Evolutionary conservation across 2,113 vertebrate genomes (phyloP).

Genomic region (Gopherus flavomarginatus): DNA sequence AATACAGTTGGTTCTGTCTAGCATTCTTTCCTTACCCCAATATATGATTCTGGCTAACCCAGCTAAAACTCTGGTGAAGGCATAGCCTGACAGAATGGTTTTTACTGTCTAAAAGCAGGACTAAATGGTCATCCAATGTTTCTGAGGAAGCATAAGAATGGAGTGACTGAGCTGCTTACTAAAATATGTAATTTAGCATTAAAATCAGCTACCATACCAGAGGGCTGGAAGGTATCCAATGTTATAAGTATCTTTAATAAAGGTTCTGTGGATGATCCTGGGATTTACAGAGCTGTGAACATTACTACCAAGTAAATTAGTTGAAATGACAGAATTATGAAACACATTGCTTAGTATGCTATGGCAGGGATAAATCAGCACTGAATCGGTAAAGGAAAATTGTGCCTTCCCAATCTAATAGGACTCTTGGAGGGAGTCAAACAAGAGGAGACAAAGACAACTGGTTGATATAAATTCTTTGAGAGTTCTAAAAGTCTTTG

Average conservation of each 20-base stretch:
- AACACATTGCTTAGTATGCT: not conserved
- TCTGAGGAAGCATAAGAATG: not conserved
- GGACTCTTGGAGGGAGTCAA: not conserved
- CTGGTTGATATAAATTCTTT: not conserved
- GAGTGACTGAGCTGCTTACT: slow-evolving; percentile 38
- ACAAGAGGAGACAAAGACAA: not conserved
- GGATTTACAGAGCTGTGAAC: not conserved
- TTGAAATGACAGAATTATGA: not conserved
- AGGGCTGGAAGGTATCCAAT: not conserved
- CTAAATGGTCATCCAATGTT: slow-evolving; percentile 3
- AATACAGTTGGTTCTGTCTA: not conserved
- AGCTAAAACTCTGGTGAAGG: slow-evolving; percentile 47
- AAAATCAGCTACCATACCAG: slow-evolving; percentile 23
- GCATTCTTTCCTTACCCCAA: not conserved
- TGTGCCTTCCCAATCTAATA: not conserved
- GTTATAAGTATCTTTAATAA: not conserved
- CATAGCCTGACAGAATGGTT: slow-evolving; percentile 31
- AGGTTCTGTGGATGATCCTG: not conserved
- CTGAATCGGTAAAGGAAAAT: not conserved
- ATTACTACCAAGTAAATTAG: slow-evolving; percentile 29
- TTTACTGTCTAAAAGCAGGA: slow-evolving; percentile 47
- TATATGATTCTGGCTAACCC: slow-evolving; percentile 14
- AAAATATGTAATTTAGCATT: slow-evolving; percentile 20
- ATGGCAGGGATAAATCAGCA: slow-evolving; percentile 22
- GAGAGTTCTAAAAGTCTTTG: not conserved